Conservation (phyloP, 1,140 invertebrate genomes). For the Leguminivora glycinivorella region DNA sequence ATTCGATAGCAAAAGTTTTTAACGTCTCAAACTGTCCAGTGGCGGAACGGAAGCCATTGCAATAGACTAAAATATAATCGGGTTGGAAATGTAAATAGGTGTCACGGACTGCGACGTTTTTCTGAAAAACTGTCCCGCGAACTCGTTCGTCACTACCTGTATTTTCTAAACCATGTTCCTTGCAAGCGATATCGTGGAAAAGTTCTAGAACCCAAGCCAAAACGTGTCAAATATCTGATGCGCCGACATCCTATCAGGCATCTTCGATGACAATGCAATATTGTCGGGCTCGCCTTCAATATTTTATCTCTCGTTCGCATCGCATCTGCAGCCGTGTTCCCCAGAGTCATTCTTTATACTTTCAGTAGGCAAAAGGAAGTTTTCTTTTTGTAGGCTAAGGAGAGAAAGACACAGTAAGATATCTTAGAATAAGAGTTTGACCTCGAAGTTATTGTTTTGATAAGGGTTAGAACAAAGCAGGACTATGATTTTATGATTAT, state of each 20-base stretch:
- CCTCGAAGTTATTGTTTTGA: background rate
- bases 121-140: too few relatives aligned
- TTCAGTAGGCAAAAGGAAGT: background rate
- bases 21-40: too few relatives aligned
- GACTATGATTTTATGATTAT: background rate
- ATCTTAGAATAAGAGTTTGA: background rate
- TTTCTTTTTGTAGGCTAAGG: background rate
- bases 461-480: background rate
- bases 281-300: conserved; percentile 2
- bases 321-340: conserved; percentile 8
- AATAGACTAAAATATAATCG: too few relatives aligned
- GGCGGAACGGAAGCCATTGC: too few relatives aligned
- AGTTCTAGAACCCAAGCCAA: background rate
- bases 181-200: background rate
- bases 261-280: conserved; percentile 11
- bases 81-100: too few relatives aligned
- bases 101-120: too few relatives aligned
- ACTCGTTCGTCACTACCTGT: too few relatives aligned
- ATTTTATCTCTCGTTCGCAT: conserved; percentile 2
- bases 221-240: background rate
- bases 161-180: background rate
- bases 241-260: background rate
- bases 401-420: background rate
- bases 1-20: background rate
- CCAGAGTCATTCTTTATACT: background rate